Base-by-base conservation (phyloP, 2,888 invertebrate species). In the Muschampia plurimacula region DNA sequence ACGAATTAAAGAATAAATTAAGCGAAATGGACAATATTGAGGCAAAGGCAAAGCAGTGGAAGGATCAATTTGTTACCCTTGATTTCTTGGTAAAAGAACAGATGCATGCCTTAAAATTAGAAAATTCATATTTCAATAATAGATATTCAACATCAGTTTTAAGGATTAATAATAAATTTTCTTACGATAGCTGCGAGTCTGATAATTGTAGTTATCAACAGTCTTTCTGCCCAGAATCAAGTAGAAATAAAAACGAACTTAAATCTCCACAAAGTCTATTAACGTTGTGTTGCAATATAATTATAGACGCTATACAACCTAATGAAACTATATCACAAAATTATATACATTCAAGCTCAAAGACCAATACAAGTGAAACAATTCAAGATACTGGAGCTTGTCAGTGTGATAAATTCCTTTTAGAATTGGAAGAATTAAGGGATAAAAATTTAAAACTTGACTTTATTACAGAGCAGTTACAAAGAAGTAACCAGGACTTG, bases 281-380 rank as follows among this genome's bases (percentile, higher is more conserved):
- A 46, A 90, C 86, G 39, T 86, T 92, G 74, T 89, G 90, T 75
- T 90, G 86, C 75, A 86, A 88, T 73, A 90, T 77, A 82, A 85
- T 92, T 67, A 76, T 86, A 62, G 85, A 90, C 55, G 72, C 73
- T 46, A 82, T 91, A 68, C 82, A 88, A 60, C 80, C 80, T 2
- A 84, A 80, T 49, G 84, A 86, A 60, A 80, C 71, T 55, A 82
- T 84, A 13, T 79, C 79, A 57, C 81, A 75, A 62, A 82, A 76
- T 2, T 74, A 78, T 67, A 74, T 81, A 22, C 81, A 75, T 75
- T 83, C 13, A 32, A 13, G 13, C n/a, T 73, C 68, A 12, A 59
- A 67, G 49, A 73, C 82, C 9, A 77, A 76, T 70, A 69, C 71
- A 5, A 77, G 52, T 63, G 39, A 46, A 70, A 65, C n/a, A 57